Evolutionary conservation across 2,113 vertebrate species (phyloP).

Genomic region (Triplophysa tibetana): DNA sequence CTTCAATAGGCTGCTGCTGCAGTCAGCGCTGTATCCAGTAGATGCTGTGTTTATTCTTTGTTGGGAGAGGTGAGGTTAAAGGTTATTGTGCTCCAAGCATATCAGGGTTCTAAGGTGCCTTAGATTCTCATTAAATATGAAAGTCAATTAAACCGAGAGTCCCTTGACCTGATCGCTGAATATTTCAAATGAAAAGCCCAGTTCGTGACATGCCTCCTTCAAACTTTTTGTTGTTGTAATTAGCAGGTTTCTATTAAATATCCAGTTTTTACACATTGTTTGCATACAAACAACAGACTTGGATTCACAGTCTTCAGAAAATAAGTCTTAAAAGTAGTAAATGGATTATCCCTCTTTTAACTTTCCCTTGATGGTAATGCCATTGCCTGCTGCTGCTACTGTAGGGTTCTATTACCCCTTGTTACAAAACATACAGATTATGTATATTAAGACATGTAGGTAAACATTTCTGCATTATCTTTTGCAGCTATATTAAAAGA

Average conservation of each 20-base stretch:
- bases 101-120: conserved; percentile 74
- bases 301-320: too few relatives aligned
- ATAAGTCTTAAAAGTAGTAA: background rate
- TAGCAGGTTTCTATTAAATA: background rate
- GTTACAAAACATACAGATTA: conserved; percentile 39
- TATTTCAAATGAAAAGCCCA: background rate
- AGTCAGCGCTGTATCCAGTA: conserved; percentile 51
- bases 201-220: too few relatives aligned
- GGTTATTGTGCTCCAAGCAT: conserved; percentile 36
- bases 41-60: conserved; percentile 53
- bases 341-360: conserved; percentile 1
- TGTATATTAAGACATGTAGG: conserved; percentile 51
- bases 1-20: background rate
- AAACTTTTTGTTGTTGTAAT: background rate
- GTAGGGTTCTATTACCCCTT: conserved; percentile 37
- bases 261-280: background rate
- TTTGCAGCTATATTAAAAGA: conserved; percentile 51
- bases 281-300: background rate
- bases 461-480: conserved; percentile 58
- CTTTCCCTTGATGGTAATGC: conserved; percentile 50
- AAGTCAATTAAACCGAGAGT: conserved; percentile 28
- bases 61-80: conserved; percentile 15
- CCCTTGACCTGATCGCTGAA: conserved; percentile 44
- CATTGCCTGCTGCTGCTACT: conserved; percentile 64
- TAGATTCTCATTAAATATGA: conserved; percentile 53